Conservation (phyloP, 2,113 vertebrate genomes). For the Pachypanchax playfairii region DNA sequence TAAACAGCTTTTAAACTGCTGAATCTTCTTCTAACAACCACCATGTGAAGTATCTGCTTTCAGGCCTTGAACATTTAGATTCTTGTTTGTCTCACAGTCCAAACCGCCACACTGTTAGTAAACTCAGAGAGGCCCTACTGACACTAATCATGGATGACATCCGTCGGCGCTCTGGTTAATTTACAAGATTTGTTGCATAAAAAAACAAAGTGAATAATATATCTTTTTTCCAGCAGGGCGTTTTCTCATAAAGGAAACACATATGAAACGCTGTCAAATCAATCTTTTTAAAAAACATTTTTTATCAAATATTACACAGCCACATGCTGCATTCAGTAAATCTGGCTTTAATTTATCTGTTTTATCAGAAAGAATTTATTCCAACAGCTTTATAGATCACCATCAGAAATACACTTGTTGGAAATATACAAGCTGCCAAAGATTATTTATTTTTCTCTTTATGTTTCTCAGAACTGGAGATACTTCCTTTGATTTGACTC, state of each 20-base stretch:
- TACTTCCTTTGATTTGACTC: too few relatives aligned
- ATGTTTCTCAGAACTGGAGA: not conserved
- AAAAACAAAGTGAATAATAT: conserved; percentile 61
- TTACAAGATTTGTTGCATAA: conserved; percentile 67
- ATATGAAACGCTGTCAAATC: conserved; percentile 41
- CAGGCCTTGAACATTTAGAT: conserved; percentile 1
- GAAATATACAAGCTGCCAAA: not conserved
- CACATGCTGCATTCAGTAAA: conserved; percentile 34
- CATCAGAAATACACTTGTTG: conserved; percentile 7
- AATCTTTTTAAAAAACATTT: conserved; percentile 28
- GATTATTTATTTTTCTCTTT: not conserved
- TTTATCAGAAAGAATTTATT: conserved; percentile 23
- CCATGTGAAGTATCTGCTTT: conserved; percentile 20
- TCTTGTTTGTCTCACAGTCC: not conserved
- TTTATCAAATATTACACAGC: conserved; percentile 31
- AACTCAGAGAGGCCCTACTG: conserved; percentile 43
- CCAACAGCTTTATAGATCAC: conserved; percentile 24
- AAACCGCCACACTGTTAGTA: not conserved
- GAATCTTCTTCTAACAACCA: conserved; percentile 40
- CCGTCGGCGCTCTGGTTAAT: conserved; percentile 57
- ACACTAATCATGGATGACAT: conserved; percentile 61
- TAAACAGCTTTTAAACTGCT: conserved; percentile 51
- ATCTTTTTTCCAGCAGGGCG: conserved; percentile 28
- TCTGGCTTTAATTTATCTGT: conserved; percentile 3
- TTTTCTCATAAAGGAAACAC: conserved; percentile 37